These are phyloP conservation scores for Laticauda laticaudata DNA, from an alignment of 2,113 vertebrate species.

Conservation along the genomic window DNA sequence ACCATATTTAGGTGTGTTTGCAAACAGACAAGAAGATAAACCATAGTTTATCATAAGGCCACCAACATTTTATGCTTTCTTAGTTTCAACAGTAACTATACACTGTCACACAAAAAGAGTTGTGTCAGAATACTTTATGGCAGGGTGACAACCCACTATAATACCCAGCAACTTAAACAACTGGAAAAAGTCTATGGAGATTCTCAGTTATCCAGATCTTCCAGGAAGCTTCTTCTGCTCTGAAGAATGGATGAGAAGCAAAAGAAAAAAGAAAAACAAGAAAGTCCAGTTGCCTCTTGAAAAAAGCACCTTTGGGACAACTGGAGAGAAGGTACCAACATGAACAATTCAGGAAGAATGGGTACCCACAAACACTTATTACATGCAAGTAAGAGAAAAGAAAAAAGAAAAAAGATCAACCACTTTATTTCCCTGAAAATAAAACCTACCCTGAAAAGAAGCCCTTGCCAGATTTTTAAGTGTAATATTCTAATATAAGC, in stretches of 20 bases:
- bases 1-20: neutral
- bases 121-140: neutral
- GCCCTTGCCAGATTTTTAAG: no score
- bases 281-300: no score
- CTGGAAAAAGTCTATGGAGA: neutral
- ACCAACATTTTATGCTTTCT: neutral
- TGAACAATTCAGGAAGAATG: neutral
- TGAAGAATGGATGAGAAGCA: no score
- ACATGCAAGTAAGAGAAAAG: neutral
- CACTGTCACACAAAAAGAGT: neutral
- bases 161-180: neutral
- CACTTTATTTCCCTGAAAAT: no score
- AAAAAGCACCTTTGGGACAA: neutral
- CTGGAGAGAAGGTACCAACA: neutral
- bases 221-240: no score
- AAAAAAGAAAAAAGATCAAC: neutral
- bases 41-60: neutral
- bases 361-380: neutral
- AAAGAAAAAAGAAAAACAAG: no score
- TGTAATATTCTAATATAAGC: no score
- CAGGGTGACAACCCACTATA: neutral
- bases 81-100: neutral
- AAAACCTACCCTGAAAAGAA: no score
- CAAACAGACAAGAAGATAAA: neutral
- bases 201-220: no score